Percentiles rank a stretch among this genome's conserved stretches.
Conservation (phyloP, 2,888 invertebrate species). For the Lampropteryx suffumata region DNA sequence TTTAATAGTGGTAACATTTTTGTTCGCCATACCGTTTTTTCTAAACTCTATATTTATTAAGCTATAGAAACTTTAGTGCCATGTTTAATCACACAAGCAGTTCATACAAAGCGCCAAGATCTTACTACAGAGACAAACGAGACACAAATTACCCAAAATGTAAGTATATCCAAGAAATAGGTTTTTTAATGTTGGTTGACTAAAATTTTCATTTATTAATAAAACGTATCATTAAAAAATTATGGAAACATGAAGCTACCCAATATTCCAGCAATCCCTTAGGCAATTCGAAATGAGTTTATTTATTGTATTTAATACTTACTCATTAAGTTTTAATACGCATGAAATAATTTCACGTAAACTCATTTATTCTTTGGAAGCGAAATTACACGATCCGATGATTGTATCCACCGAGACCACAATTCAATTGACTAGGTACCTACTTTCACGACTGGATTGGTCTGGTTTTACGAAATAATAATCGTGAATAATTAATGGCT, state of each 20-base stretch:
- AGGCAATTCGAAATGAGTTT: background rate
- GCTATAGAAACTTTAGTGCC: background rate
- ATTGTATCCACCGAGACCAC: constrained; percentile 46
- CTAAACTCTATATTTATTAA: too few species aligned
- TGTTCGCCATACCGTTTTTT: too few species aligned
- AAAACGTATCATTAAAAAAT: too few species aligned
- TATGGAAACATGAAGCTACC: too few species aligned
- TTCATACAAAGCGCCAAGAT: constrained; percentile 47
- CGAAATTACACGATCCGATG: constrained; percentile 48
- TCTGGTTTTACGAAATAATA: constrained; percentile 32
- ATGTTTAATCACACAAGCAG: constrained; percentile 69
- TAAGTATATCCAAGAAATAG: too few species aligned
- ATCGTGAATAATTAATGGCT: constrained; percentile 30
- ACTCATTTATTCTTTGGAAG: constrained; percentile 28
- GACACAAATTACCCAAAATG: constrained; percentile 45
- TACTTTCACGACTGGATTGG: constrained; percentile 45
- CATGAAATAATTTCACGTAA: constrained; percentile 24
- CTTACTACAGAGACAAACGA: constrained; percentile 44
- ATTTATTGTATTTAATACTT: background rate
- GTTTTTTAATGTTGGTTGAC: too few species aligned
- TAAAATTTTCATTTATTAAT: too few species aligned
- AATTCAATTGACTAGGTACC: constrained; percentile 47
- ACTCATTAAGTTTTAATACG: constrained; percentile 10
- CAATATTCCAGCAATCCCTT: background rate
- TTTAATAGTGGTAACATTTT: too few species aligned